Percentiles rank a stretch among this genome's conserved stretches.
phyloP scores from a whole-genome alignment of 2,797 vertebrate genomes.

The Picus viridis region DNA sequence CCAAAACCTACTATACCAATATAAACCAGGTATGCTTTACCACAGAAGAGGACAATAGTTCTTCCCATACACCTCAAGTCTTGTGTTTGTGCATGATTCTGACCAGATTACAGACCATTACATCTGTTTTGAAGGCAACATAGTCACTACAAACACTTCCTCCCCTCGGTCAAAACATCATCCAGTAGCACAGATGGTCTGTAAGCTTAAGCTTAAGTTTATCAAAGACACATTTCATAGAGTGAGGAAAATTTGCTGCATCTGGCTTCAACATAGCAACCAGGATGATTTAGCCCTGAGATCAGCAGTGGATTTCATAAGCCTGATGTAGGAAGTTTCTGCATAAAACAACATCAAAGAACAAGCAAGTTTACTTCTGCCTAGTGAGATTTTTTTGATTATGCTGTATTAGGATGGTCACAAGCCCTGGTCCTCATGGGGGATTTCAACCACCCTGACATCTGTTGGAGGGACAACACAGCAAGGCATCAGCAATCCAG shows the following conservation, averaged over 20 bases:
- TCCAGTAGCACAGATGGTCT: not conserved
- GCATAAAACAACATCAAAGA: not conserved
- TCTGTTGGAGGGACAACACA: too few species aligned
- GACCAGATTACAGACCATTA: not conserved
- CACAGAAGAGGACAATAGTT: not conserved
- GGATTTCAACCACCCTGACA: too few species aligned
- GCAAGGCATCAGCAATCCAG: too few species aligned
- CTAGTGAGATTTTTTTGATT: not conserved
- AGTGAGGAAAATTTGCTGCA: not conserved
- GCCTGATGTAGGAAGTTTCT: not conserved
- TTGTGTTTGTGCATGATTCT: not conserved
- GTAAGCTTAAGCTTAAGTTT: not conserved
- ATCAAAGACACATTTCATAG: not conserved
- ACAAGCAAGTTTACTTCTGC: not conserved
- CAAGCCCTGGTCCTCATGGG: too few species aligned
- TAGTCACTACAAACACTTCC: not conserved
- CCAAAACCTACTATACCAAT: not conserved
- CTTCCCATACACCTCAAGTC: not conserved
- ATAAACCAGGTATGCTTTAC: not conserved
- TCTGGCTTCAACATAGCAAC: not conserved
- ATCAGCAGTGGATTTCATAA: not conserved
- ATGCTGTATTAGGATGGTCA: not conserved
- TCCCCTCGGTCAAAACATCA: not conserved
- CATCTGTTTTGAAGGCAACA: not conserved
- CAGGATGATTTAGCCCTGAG: not conserved